Base-by-base conservation (phyloP, 2,888 invertebrate species). In the Amphimallon solstitiale region DNA sequence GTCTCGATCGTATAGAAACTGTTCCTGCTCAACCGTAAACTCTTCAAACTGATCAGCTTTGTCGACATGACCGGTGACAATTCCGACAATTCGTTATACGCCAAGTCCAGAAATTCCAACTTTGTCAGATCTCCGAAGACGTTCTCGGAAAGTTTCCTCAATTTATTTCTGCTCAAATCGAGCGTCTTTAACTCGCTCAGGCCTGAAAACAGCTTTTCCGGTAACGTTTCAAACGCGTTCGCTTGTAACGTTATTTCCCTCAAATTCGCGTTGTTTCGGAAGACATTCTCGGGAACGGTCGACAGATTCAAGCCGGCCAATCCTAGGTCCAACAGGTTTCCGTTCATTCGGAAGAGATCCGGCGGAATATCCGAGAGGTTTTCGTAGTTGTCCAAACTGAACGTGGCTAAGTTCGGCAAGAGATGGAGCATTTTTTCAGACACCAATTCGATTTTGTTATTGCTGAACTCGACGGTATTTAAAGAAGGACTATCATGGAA, bases 371-470 rank as follows among this genome's bases (percentile, higher is more conserved):
- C 60, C 10, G 34, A 54, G 45, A 71, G 38, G 12, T 40, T 19
- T n/a, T n/a, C n/a, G 49, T 67, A 54, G 12, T 17, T 7, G 6
- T 19, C 23, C 38, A 72, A 51, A 15, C 35, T 9, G 1, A 71
- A 34, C n/a, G 14, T 49, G 15, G 19, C 6, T 37, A 72, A 54
- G 2, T 68, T 62, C 10, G 40, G 9, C 19, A 63, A 15, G 9
- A 21, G 34, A 12, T 21, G 19, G 14, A 62, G 40, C 9, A 37
- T 7, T 9, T 40, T 12, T 2, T 29, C 15, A 1, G 45, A 38
- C 2, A 66, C 14, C 9, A n/a, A 21, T 9, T 40, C 29, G 2
- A 68, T 38, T 9, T 61, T 52, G 43, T 72, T 72, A 1, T 34
- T 46, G 7, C 52, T 34, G 14, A 72, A 63, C 10, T 61, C 38